Base-by-base conservation (phyloP, 2,113 vertebrate species). In the Tricholaema leucomelas region DNA sequence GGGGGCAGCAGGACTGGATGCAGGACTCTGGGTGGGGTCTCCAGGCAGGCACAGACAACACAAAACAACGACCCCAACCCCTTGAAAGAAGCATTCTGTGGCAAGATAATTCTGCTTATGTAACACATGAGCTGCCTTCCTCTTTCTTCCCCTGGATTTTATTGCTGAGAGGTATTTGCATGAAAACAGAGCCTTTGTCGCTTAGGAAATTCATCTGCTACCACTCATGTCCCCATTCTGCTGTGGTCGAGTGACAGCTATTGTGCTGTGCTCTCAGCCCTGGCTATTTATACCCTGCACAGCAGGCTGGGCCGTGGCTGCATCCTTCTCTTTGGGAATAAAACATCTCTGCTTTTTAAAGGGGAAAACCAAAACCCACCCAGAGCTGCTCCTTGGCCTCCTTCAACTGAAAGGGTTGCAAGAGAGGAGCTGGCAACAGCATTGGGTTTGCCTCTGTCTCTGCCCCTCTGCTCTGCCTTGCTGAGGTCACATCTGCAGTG, bases 141-240 rank as follows among this genome's bases (percentile, higher is more conserved):
- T 95, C 56, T 52, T 28, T 55, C 10, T 91, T 66, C 42, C 18
- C 66, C 33, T 14, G 94, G 93, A 82, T 92, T 95, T 94, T 81
- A 84, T 94, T 95, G 84, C 90, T 78, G 52, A 16, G 93, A 74
- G 55, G 73, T 84, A 95, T 96, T 97, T 96, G 95, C 96, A 96
- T 95, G 96, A 96, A 38, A 97, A 95, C 92, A 82, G 93, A 73
- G 66, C 81, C 87, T 95, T 95, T 95, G 91, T 92, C 84, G 90
- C 93, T 83, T 8, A 64, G 92, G 92, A 95, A 96, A 95, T 95
- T 91, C 85, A 84, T 90, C 92, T 64, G 81, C 95, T 69, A 8
- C 78, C 73, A 23, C 85, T 77, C 70, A 30, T 40, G 66, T 48
- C 92, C 91, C 91, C 72, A 6, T 93, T 91, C 83, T 61, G 63